phyloP scores from a whole-genome alignment of 2,888 invertebrate genomes.

The Chloromyia formosa region DNA sequence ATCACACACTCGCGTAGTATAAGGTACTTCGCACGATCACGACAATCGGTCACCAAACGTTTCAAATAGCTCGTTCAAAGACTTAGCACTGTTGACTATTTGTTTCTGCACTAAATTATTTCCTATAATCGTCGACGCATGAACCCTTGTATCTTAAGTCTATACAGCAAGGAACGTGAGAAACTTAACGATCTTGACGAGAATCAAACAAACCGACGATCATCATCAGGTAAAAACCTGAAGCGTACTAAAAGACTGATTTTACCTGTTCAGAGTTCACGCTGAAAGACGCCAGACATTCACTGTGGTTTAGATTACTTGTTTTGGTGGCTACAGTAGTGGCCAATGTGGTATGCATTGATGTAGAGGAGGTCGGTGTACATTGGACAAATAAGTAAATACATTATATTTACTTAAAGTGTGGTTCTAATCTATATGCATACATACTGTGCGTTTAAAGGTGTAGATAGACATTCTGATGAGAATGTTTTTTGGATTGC shows the following conservation, averaged over 20 bases:
- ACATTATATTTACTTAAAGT: no score
- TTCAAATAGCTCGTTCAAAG: slow-evolving; percentile 7
- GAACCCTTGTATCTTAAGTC: not conserved
- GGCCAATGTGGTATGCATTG: not conserved
- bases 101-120: not conserved
- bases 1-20: slow-evolving; percentile 20
- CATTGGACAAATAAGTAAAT: no score
- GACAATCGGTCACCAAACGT: slow-evolving; percentile 15
- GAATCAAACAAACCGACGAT: slow-evolving; percentile 1
- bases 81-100: not conserved
- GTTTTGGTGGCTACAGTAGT: slow-evolving; percentile 10
- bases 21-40: not conserved
- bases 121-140: not conserved
- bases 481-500: no score
- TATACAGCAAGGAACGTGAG: not conserved
- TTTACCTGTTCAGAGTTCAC: slow-evolving; percentile 6
- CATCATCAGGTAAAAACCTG: slow-evolving; percentile 38
- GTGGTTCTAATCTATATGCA: no score
- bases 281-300: slow-evolving; percentile 9
- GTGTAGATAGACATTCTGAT: no score
- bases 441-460: no score
- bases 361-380: not conserved
- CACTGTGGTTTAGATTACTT: slow-evolving; percentile 6
- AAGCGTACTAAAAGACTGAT: slow-evolving; percentile 38
- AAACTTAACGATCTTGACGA: not conserved